Base-by-base conservation (phyloP, 2,797 vertebrate species). In the Stomatorhinus walkeri region DNA sequence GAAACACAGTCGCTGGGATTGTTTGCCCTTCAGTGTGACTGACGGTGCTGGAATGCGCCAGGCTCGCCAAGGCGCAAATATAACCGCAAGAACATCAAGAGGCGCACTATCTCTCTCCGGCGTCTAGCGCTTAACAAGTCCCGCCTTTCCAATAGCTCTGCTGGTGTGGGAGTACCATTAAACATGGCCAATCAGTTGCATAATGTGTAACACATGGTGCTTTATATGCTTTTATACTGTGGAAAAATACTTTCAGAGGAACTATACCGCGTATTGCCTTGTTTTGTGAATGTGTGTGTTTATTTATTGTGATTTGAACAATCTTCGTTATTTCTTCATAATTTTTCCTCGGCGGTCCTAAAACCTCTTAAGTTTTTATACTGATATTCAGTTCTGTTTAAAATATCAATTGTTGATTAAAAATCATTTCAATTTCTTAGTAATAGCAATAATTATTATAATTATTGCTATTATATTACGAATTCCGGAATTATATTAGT, bases 1-100 rank as follows among this genome's bases (percentile, higher is more conserved):
- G 48, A 85, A 87, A 6, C 24, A 19, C 16, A 56, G 56, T 54
- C 84, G 84, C 10, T 36, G 5, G n/a, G 59, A 10, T 43, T 8
- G 85, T 36, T 87, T 68, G 36, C n/a, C 51, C 88, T 51, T 54
- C 32, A 88, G 22, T 86, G 36, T 72, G 7, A 85, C 83, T 48
- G n/a, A 22, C 51, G 40, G 4, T 76, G 24, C 32, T 72, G 92
- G 91, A 92, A 93, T 92, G 92, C 89, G 64, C n/a, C 36, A 87
- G 14, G 79, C 24, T 87, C 56, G 24, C 54, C 54, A 84, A 49
- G 56, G 79, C 51, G 79, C 76, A 61, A 51, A 68, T 43, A 52
- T 32, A 85, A 12, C 43, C 10, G 2, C 19, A 4, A 12, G n/a
- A 51, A n/a, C 48, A 51, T 14, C 83, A 2, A 22, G 22, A 49